Conservation (phyloP, 37 sponge, comb jelly and placozoan genomes). For the Corticium candelabrum region DNA sequence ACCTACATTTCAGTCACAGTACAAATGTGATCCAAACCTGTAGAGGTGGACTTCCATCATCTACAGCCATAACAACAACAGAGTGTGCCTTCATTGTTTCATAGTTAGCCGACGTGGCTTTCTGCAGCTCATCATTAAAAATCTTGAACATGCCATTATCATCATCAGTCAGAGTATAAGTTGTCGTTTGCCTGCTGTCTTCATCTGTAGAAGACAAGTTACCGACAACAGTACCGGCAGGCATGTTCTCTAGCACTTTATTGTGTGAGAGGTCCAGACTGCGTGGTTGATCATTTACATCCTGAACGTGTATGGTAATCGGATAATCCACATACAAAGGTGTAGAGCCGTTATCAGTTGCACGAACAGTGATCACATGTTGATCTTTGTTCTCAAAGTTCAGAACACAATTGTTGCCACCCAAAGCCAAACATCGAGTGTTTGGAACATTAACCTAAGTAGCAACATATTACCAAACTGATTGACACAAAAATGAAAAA, state of each 20-base stretch:
- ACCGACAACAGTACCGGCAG: constrained; percentile 2
- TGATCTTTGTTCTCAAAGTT: not conserved
- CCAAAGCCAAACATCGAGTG: not conserved
- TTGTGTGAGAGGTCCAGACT: not conserved
- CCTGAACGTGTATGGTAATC: not conserved
- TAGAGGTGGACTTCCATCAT: not conserved
- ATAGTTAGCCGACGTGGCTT: not conserved
- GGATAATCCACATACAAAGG: not conserved
- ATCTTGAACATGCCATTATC: not conserved
- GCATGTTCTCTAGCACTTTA: not conserved
- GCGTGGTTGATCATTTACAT: not conserved
- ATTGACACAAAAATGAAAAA: no score
- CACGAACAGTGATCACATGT: not conserved
- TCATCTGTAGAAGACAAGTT: not conserved
- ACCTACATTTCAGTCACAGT: not conserved
- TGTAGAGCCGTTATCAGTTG: not conserved
- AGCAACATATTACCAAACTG: not conserved
- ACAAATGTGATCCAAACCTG: not conserved
- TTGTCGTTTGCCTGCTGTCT: not conserved
- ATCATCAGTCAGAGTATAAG: not conserved
- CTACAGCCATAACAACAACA: not conserved
- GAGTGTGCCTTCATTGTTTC: not conserved
- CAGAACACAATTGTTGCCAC: not conserved
- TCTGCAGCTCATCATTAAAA: not conserved
- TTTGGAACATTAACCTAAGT: not conserved